Base-by-base conservation (phyloP, 2,797 vertebrate genomes). In the Darevskia mixta region DNA sequence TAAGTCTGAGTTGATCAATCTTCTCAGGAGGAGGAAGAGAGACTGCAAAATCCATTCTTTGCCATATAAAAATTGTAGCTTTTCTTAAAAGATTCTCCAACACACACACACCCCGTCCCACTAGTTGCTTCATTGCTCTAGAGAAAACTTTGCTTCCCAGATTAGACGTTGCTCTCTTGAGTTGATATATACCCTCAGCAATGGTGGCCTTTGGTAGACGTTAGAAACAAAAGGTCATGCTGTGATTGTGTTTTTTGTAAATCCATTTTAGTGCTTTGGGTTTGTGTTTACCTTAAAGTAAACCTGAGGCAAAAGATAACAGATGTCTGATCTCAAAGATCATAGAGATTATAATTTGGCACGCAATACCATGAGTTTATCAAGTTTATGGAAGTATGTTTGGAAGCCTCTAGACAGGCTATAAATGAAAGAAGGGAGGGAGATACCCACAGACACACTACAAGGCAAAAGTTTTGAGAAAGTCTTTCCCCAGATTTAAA, bases 221-320 rank as follows among this genome's bases (percentile, higher is more conserved):
- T 91, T 92, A 90, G 87, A 92, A 94, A 95, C 83, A 86, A 96
- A 95, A 96, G 94, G 94, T 95, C 95, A 95, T 72, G 78, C 67
- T 92, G 91, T 93, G 94, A 94, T 93, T 92, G 92, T 93, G 92
- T 92, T 95, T 95, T 73, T 88, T 90, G 90, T 88, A 91, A 92
- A 92, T 94, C 88, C 92, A 55, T 84, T 91, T 93, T 94, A 85
- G 0, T 92, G 89, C 84, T 95, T 96, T 92, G 92, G 90, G 91
- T 90, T 95, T 92, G 89, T 95, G 92, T 95, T 96, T 95, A 95
- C 88, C 86, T 93, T 92, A 76, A 94, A 94, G 93, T 92, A 95
- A 96, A 95, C 87, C 91, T 79, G 86, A 93, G 89, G 91, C 92
- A 94, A 96, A 94, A 95, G 92, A 95, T 94, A 95, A 92, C 89